A percentile compares a stretch with the other conserved stretches of the same genome.
phyloP scores from a whole-genome alignment of 2,797 vertebrate species.

The Steatocranus sp. region DNA sequence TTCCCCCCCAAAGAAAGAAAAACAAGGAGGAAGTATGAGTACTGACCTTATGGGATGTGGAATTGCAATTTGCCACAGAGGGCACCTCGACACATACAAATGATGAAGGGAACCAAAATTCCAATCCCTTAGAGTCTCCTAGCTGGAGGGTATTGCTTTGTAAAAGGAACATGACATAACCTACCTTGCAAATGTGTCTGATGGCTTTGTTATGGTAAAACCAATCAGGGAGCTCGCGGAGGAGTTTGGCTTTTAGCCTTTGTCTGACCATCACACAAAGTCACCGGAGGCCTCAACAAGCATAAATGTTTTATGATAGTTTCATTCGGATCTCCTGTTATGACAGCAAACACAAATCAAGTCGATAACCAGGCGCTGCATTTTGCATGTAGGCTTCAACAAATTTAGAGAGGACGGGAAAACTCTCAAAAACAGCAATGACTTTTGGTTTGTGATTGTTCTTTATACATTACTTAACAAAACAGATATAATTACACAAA shows the following conservation, averaged over 20 bases:
- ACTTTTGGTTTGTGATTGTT: neutral
- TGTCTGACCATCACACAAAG: neutral
- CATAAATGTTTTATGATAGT: conserved; percentile 18
- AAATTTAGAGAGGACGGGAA: neutral
- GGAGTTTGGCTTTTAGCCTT: conserved; percentile 26
- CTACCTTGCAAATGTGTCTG: conserved; percentile 71
- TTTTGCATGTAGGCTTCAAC: neutral
- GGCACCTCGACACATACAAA: conserved; percentile 70
- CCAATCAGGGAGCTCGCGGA: conserved; percentile 7
- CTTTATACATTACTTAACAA: neutral
- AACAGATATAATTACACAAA: neutral
- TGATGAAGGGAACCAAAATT: conserved; percentile 62
- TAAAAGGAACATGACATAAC: conserved; percentile 71
- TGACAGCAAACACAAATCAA: conserved; percentile 32
- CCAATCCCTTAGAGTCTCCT: conserved; percentile 60
- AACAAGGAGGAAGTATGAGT: conserved; percentile 55
- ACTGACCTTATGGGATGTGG: conserved; percentile 69
- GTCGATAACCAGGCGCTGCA: conserved; percentile 9
- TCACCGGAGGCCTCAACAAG: neutral
- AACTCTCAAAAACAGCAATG: neutral
- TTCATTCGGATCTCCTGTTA: neutral
- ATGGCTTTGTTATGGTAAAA: conserved; percentile 64
- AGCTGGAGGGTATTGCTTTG: conserved; percentile 66
- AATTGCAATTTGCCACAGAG: conserved; percentile 68
- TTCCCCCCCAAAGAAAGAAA: conserved; percentile 46